Evolutionary conservation across 2,888 invertebrate genomes (phyloP), one percentile per base, ranked within the genome.

Genomic region (Eupithecia dodoneata): DNA sequence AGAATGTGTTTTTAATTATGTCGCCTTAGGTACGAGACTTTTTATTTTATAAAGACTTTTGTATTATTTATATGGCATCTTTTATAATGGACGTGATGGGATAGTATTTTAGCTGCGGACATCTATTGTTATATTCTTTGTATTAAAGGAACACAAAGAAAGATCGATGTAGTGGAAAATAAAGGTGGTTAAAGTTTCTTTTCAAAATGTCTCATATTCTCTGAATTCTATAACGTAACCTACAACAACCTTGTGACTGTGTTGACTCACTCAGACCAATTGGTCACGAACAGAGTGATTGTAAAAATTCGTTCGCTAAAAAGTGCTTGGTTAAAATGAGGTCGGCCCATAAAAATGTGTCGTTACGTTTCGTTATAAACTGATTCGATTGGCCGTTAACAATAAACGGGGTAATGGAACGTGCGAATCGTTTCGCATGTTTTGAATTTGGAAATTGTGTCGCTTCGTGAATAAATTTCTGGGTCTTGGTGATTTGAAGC

Each of bases 311-410:
- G 67, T 87, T 86, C 85, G 83, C 83, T 83, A 86, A 89, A 88
- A 89, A 87, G 85, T 80, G 86, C 86, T 87, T 86, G 83, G 83
- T 86, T 84, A 77, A 85, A 90, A 88, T 86, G 85, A 84, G 90
- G 89, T 86, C 89, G 85, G 80, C 80, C 87, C 85, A 87, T 89
- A 91, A 89, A 91, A 88, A 83, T 86, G 86, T 85, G 87, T 87
- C 79, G 81, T 76, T 70, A 78, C 76, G 79, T 76, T 78, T 77
- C 80, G 81, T 80, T 75, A 79, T 82, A 80, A 82, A 82, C 80
- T 81, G 80, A 81, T 81, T 80, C 82, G 82, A 82, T 82, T 81
- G 80, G 80, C 81, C 76, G 81, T 80, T 82, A 80, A 81, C 81
- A 81, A 80, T 79, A 78, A 77, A 79, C 74, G 74, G 78, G 79